Evolutionary conservation across 1,140 invertebrate species (phyloP).

Genomic region (Acromyrmex charruanus): DNA sequence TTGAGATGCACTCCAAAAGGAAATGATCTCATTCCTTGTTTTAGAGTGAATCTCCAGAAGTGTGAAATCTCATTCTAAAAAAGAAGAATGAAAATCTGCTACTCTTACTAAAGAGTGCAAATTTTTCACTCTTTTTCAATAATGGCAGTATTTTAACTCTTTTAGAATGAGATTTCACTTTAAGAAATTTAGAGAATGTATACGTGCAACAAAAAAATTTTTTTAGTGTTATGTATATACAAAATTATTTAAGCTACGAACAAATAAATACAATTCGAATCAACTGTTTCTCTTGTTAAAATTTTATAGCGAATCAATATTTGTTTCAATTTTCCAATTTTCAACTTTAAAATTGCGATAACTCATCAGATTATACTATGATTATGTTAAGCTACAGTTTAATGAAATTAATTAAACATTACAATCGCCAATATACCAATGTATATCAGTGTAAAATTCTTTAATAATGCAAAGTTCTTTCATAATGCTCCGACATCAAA

Average conservation of each 20-base stretch:
- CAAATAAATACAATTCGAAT: neutral
- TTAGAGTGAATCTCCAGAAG: too few species aligned
- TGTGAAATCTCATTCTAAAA: too few species aligned
- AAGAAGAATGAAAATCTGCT: too few species aligned
- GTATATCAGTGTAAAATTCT: neutral
- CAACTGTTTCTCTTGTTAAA: neutral
- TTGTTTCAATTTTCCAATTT: constrained; percentile 1
- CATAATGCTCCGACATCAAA: neutral
- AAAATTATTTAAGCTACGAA: neutral
- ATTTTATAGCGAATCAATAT: neutral
- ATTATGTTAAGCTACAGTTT: neutral
- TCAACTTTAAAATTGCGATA: neutral
- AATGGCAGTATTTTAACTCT: too few species aligned
- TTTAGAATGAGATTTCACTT: too few species aligned
- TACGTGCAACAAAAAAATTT: neutral
- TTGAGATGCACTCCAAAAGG: too few species aligned
- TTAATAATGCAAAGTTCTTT: neutral
- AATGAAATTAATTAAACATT: constrained; percentile 1
- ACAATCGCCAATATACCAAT: neutral
- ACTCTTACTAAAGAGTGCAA: too few species aligned
- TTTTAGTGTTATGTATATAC: neutral
- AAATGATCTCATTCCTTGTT: too few species aligned
- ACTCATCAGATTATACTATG: neutral
- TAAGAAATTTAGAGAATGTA: too few species aligned
- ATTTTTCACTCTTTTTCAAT: too few species aligned